phyloP scores from a whole-genome alignment of 2,113 vertebrate species.

The Heloderma charlesbogerti region DNA sequence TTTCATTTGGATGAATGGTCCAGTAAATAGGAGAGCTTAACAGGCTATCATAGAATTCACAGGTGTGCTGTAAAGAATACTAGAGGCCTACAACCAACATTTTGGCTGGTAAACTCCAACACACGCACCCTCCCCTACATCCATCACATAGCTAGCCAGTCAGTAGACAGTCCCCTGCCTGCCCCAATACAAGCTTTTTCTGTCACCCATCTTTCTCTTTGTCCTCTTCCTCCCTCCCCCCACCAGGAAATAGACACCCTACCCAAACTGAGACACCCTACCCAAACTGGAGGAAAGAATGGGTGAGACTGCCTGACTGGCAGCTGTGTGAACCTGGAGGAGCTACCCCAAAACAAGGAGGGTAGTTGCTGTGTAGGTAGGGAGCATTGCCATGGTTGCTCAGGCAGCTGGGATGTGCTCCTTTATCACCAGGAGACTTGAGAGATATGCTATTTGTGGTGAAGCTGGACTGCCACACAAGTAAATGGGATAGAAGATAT shows the following conservation, averaged over 20 bases:
- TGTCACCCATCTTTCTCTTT: neutral
- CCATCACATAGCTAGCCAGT: neutral
- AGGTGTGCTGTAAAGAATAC: too few relatives aligned
- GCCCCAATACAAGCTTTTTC: neutral
- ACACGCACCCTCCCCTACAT: too few relatives aligned
- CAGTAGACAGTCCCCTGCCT: neutral
- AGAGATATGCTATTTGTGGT: neutral
- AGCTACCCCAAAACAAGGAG: neutral
- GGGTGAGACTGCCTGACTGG: neutral
- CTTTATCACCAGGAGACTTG: neutral
- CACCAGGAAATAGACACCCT: neutral
- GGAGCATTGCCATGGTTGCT: neutral
- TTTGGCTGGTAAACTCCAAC: neutral
- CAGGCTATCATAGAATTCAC: neutral
- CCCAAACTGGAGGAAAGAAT: neutral
- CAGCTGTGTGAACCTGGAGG: neutral
- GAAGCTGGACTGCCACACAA: neutral
- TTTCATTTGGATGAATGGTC: neutral
- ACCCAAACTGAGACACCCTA: neutral
- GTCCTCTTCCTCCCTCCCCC: neutral
- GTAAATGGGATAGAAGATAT: neutral
- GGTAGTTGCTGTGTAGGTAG: neutral
- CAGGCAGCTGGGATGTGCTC: neutral
- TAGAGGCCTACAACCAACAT: neutral
- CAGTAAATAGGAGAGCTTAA: neutral